Conservation (phyloP, 2,888 invertebrate genomes). For the Trichopoda pennipes region DNA sequence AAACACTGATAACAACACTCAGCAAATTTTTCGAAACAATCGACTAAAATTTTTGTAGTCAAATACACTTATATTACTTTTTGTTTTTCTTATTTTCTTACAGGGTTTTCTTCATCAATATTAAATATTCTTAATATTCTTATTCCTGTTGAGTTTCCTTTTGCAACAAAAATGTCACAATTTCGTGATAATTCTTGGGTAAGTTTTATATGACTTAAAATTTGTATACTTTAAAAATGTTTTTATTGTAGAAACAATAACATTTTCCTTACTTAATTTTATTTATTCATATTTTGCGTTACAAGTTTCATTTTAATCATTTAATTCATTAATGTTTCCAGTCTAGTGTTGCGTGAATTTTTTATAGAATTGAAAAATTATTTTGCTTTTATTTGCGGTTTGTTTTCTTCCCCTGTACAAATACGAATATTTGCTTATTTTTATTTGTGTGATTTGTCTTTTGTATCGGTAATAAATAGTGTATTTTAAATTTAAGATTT, state of each 20-base stretch:
- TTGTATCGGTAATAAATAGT: neutral
- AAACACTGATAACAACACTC: too few relatives aligned
- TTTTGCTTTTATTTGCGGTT: constrained; percentile 52
- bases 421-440: constrained; percentile 2
- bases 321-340: neutral
- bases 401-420: constrained; percentile 42
- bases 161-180: constrained; percentile 70
- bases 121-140: constrained; percentile 8
- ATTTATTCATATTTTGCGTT: neutral
- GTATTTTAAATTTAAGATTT: constrained; percentile 32
- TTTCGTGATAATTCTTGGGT: constrained; percentile 74
- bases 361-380: constrained; percentile 9
- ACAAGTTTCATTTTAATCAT: neutral
- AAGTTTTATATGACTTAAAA: constrained; percentile 53
- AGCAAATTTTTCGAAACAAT: too few relatives aligned
- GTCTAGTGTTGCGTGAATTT: neutral
- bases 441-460: constrained; percentile 5
- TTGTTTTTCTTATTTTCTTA: neutral
- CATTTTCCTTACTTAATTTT: neutral
- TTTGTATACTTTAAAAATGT: neutral
- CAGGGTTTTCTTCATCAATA: neutral
- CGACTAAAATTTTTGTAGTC: too few relatives aligned
- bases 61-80: too few relatives aligned
- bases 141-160: constrained; percentile 57
- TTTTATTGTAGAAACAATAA: constrained; percentile 2